Evolutionary conservation across 2,113 vertebrate species (phyloP), one percentile per base, ranked within the genome.

Genomic region (Ovis aries): DNA sequence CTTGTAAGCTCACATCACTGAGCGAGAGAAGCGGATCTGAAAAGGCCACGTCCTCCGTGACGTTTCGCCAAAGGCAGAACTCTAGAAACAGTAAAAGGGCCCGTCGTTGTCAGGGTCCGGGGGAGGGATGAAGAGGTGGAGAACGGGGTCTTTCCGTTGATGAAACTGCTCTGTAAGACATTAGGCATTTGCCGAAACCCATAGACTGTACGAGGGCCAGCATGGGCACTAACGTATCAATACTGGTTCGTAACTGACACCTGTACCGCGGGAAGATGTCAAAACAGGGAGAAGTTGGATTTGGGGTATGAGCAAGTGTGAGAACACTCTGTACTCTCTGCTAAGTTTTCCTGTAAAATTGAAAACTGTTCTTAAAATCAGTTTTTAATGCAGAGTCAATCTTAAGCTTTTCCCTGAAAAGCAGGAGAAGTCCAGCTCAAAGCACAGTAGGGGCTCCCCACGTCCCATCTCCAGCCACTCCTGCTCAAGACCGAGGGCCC

Each of bases 201-300:
- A 12, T 0, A n/a, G 57, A 80, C 12, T 1, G 27, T 0, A 5
- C 2, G 12, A 10, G 9, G 16, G 50, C 62, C 53, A 52, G 77
- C 6, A 9, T 23, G 33, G 19, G 33, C 4, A 9, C 45, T 33
- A 12, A 6, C 1, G 11, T 14, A 3, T 1, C 53, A 2, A 1
- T 17, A 14, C 2, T 3, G 2, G 7, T 40, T 2, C 23, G 2
- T n/a, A 6, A 5, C 4, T 36, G 19, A 36, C 9, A 15, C 2
- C 23, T 7, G 5, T 2, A 0, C n/a, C 6, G 2, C 14, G 13
- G 3, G 6, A 6, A 77, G 45, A 48, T 1, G 1, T 48, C 3
- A 1, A 1, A 9, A 16, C 0, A 2, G 29, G 6, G 5, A 6
- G 48, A 15, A 5, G 3, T 1, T 11, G 25, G 5, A 1, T 3